These are phyloP conservation scores for Dolomedes plantarius DNA, from an alignment of 2,888 invertebrate genomes.

Conservation along the genomic window DNA sequence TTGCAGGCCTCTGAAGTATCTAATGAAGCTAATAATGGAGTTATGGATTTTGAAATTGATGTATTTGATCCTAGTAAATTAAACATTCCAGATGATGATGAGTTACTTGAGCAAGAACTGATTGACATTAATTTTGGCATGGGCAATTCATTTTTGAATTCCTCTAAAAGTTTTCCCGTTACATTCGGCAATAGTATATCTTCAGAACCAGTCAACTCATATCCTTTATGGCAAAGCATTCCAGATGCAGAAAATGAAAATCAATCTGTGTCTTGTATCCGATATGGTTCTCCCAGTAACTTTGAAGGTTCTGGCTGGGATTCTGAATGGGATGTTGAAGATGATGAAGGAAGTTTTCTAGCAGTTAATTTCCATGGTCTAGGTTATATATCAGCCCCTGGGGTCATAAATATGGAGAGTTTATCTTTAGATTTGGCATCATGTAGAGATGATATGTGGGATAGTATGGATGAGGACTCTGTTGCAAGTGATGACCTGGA, in stretches of 20 bases:
- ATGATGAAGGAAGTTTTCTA: conserved; percentile 43
- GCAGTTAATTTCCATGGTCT: conserved; percentile 72
- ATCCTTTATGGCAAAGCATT: conserved; percentile 60
- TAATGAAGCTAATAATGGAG: conserved; percentile 17
- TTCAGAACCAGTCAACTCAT: conserved; percentile 26
- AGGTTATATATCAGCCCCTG: conserved; percentile 73
- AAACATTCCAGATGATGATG: conserved; percentile 67
- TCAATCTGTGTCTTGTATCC: conserved; percentile 28
- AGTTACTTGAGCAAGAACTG: conserved; percentile 52
- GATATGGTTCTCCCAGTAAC: conserved; percentile 75
- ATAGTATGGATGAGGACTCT: conserved; percentile 73
- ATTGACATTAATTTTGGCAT: conserved; percentile 44
- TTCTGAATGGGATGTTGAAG: conserved; percentile 72
- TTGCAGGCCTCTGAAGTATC: neutral
- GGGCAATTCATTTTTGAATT: conserved; percentile 24
- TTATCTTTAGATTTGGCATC: conserved; percentile 73
- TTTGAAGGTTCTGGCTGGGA: conserved; percentile 75
- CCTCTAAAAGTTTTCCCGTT: conserved; percentile 12
- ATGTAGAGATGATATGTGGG: conserved; percentile 73
- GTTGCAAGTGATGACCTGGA: conserved; percentile 63
- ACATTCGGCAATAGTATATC: conserved; percentile 21
- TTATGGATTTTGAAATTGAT: conserved; percentile 73
- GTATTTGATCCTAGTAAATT: conserved; percentile 73
- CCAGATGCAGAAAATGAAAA: conserved; percentile 13
- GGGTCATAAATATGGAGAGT: conserved; percentile 73